Percentiles rank a stretch among this genome's conserved stretches.
Conservation (phyloP, 2,797 vertebrate species). For the Acanthurus leucopareius region DNA sequence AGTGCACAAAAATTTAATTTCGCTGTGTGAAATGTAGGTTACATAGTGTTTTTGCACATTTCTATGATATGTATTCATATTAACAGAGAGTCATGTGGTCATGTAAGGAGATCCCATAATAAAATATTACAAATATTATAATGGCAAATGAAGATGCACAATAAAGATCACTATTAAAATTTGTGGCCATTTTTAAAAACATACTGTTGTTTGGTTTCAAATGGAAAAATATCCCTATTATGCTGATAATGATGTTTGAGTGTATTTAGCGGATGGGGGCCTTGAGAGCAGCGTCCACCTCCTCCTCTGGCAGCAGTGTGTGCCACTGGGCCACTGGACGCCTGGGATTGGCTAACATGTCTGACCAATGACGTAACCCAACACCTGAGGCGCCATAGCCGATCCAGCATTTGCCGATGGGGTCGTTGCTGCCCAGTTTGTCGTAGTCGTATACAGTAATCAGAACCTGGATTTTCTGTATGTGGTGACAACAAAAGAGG, state of each 20-base stretch:
- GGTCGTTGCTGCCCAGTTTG: constrained; percentile 94
- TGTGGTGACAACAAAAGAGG: constrained; percentile 1
- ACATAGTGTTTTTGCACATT: neutral
- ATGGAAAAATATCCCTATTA: neutral
- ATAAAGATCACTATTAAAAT: constrained; percentile 3
- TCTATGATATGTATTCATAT: constrained; percentile 5
- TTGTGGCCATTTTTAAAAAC: constrained; percentile 13
- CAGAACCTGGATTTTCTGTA: constrained; percentile 91
- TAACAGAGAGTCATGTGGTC: constrained; percentile 20
- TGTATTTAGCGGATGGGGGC: constrained; percentile 84
- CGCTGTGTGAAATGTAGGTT: neutral
- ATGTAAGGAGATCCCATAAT: neutral
- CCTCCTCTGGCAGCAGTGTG: constrained; percentile 88
- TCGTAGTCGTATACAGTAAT: constrained; percentile 94
- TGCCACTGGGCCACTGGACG: constrained; percentile 95
- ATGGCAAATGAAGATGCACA: too few species aligned
- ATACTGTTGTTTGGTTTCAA: neutral
- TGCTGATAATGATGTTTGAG: constrained; percentile 5
- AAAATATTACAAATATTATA: constrained; percentile 10
- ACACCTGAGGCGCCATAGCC: constrained; percentile 88
- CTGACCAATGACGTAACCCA: constrained; percentile 93
- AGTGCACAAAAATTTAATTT: neutral
- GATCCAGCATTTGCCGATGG: constrained; percentile 92
- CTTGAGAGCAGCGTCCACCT: constrained; percentile 87
- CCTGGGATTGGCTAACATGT: constrained; percentile 94